Conservation (phyloP, 2,888 invertebrate species). For the Drosophila ochracea region DNA sequence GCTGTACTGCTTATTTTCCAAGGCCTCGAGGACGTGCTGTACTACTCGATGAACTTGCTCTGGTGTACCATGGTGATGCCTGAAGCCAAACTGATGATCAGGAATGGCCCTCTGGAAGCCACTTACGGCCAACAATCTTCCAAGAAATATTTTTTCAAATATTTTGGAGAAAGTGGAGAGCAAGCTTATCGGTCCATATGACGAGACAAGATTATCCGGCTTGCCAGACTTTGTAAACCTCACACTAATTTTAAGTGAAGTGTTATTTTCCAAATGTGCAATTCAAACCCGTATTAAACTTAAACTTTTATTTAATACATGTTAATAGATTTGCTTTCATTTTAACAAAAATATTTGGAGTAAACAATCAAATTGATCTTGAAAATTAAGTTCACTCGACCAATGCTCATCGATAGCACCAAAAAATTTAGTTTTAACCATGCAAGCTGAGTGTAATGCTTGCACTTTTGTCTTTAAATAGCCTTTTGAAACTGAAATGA, state of each 20-base stretch:
- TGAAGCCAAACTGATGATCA: no score
- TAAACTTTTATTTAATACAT: neutral
- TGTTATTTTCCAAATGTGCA: neutral
- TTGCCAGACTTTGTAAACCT: neutral
- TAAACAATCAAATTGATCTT: neutral
- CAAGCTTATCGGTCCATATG: no score
- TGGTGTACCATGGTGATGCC: no score
- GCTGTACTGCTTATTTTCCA: no score
- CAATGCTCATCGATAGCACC: neutral
- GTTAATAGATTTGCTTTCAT: neutral
- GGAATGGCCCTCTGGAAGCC: no score
- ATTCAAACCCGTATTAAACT: neutral
- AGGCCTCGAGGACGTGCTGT: no score
- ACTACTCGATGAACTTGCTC: no score
- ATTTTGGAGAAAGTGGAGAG: no score
- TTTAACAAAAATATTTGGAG: neutral
- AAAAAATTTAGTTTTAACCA: neutral
- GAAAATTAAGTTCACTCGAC: neutral
- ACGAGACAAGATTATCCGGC: no score
- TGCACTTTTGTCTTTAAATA: neutral
- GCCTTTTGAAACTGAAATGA: neutral
- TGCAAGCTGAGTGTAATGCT: neutral
- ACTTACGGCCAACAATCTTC: no score
- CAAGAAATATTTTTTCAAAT: no score
- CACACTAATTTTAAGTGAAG: neutral